Evolutionary conservation across 1,140 invertebrate genomes (phyloP).

Genomic region (Drosophila mayri): DNA sequence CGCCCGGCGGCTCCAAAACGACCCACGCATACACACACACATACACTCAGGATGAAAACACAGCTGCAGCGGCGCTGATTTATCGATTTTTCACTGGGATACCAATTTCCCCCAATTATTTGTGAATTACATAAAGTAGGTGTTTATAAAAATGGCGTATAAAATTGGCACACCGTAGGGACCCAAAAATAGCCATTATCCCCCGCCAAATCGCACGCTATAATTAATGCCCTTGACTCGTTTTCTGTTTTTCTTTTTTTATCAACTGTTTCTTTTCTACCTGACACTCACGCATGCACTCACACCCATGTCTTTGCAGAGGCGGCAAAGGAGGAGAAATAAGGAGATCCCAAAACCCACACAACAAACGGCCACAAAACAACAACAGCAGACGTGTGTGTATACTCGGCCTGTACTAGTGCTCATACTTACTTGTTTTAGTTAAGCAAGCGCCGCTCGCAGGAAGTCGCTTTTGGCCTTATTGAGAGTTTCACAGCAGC

Average conservation of each 20-base stretch:
- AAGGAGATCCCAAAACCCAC: slow-evolving; percentile 64
- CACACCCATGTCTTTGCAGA: slow-evolving; percentile 25
- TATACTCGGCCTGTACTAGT: slow-evolving; percentile 57
- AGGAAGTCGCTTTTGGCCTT: slow-evolving; percentile 54
- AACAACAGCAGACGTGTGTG: slow-evolving; percentile 48
- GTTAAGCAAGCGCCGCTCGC: slow-evolving; percentile 46
- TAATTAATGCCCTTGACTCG: slow-evolving; percentile 76
- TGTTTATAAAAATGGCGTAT: slow-evolving; percentile 4
- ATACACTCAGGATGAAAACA: slow-evolving; percentile 26
- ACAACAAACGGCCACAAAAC: slow-evolving; percentile 18
- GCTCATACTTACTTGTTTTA: slow-evolving; percentile 53
- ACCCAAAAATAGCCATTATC: slow-evolving; percentile 52
- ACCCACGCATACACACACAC: slow-evolving; percentile 61
- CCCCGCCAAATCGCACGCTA: slow-evolving; percentile 22
- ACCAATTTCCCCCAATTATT: slow-evolving; percentile 34
- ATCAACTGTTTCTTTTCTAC: slow-evolving; percentile 61
- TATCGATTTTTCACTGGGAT: slow-evolving; percentile 73
- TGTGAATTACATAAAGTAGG: slow-evolving; percentile 69
- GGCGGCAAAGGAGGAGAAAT: slow-evolving; percentile 32
- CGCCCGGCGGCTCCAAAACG: slow-evolving; percentile 60
- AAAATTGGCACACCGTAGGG: slow-evolving; percentile 26
- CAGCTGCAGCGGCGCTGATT: slow-evolving; percentile 80
- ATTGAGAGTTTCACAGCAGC: slow-evolving; percentile 21
- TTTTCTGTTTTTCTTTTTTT: slow-evolving; percentile 42
- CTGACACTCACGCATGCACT: slow-evolving; percentile 49